Conservation (phyloP, 1,140 invertebrate species). For the Lutraria rhynchaena region DNA sequence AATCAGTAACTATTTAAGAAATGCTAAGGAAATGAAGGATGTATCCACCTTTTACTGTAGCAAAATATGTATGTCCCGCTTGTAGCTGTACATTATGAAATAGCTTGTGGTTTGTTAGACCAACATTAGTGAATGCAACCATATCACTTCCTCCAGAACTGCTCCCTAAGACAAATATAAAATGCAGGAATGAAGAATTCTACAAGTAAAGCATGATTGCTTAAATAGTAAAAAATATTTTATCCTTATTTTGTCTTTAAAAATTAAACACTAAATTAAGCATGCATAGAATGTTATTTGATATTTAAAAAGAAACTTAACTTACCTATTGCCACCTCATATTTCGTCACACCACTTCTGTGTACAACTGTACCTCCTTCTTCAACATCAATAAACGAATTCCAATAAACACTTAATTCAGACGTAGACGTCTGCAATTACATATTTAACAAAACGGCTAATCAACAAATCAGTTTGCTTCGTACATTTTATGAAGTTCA, state of each 20-base stretch:
- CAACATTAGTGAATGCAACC: background rate
- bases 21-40: no score
- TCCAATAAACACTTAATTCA: constrained; percentile 26
- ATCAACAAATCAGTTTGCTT: no score
- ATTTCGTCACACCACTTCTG: constrained; percentile 4
- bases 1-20: no score
- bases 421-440: constrained; percentile 17
- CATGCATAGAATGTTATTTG: no score
- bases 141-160: background rate
- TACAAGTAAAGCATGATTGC: no score
- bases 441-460: background rate
- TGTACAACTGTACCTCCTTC: constrained; percentile 26
- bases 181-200: no score
- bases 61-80: constrained; percentile 31
- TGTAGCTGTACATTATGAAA: constrained; percentile 20
- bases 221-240: no score
- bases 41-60: constrained; percentile 38
- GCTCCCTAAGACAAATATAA: constrained; percentile 19
- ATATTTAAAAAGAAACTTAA: no score
- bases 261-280: no score
- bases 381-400: constrained; percentile 39
- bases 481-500: no score
- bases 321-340: constrained; percentile 34
- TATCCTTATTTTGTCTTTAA: no score
- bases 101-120: constrained; percentile 2